phyloP scores from a whole-genome alignment of 2,113 vertebrate species.

The Proterorhinus semilunaris region DNA sequence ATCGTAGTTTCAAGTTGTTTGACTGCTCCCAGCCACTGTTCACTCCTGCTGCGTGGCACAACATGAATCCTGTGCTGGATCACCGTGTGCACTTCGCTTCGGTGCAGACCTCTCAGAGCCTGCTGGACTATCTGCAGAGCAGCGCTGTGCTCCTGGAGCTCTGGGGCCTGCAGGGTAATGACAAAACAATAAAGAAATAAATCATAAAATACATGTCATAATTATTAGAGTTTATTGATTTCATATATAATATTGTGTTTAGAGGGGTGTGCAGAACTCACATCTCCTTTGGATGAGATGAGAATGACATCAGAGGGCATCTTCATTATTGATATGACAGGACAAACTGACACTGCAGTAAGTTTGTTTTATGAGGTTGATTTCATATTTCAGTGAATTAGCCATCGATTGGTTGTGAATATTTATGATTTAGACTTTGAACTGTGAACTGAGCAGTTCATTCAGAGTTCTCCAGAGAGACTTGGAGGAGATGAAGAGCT shows the following conservation, averaged over 20 bases:
- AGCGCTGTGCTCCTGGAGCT: slow-evolving; percentile 86
- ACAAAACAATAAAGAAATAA: not conserved
- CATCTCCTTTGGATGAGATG: slow-evolving; percentile 56
- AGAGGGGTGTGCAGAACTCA: slow-evolving; percentile 81
- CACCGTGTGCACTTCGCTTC: slow-evolving; percentile 79
- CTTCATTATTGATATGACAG: slow-evolving; percentile 76
- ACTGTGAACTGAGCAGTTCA: slow-evolving; percentile 70
- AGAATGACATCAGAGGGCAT: slow-evolving; percentile 73
- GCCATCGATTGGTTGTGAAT: not conserved
- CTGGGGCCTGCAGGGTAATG: slow-evolving; percentile 87
- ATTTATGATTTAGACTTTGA: slow-evolving; percentile 50
- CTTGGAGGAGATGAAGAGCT: slow-evolving; percentile 75
- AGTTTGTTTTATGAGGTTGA: slow-evolving; percentile 30
- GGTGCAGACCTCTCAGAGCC: slow-evolving; percentile 73
- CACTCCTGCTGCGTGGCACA: slow-evolving; percentile 83
- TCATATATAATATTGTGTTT: not conserved
- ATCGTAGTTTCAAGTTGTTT: slow-evolving; percentile 81
- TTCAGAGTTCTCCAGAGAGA: slow-evolving; percentile 77
- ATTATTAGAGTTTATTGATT: not conserved
- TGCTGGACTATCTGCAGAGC: slow-evolving; percentile 84
- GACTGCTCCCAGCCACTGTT: slow-evolving; percentile 77
- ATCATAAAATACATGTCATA: not conserved
- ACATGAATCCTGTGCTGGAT: slow-evolving; percentile 79
- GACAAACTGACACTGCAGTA: slow-evolving; percentile 41
- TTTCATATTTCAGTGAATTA: not conserved